These are phyloP conservation scores for Pelagia noctiluca DNA, from an alignment of 30 jellyfish, hydroid and myxozoan species.

Conservation along the genomic window DNA sequence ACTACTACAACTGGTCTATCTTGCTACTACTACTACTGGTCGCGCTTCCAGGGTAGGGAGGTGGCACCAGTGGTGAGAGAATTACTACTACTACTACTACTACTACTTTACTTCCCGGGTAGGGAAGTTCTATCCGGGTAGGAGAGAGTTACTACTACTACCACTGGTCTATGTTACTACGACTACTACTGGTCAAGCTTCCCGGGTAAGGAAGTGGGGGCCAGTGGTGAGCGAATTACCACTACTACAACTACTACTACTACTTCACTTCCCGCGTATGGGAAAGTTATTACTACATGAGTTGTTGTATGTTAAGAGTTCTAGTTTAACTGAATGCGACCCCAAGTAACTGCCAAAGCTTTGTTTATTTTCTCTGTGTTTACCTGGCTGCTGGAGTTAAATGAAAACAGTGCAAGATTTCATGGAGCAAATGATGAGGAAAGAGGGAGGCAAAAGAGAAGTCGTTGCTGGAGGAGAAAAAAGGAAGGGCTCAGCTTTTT, in stretches of 20 bases:
- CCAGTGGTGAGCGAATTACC: too few species aligned
- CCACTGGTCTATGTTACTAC: slow-evolving; percentile 9
- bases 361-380: slow-evolving; percentile 3
- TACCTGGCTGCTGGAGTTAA: slow-evolving; percentile 27
- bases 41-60: slow-evolving; percentile 9
- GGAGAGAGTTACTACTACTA: slow-evolving; percentile 32
- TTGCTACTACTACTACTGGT: neutral
- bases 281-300: neutral
- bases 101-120: slow-evolving; percentile 14
- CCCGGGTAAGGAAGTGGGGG: slow-evolving; percentile 6
- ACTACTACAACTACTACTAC: neutral
- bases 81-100: slow-evolving; percentile 16
- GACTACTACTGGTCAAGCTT: neutral
- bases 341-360: slow-evolving; percentile 38
- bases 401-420: too few species aligned
- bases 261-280: neutral
- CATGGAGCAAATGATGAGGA: too few species aligned
- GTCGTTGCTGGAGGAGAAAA: too few species aligned
- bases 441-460: too few species aligned
- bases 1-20: neutral
- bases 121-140: neutral
- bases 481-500: too few species aligned
- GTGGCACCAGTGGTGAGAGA: neutral
- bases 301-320: neutral
- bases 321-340: slow-evolving; percentile 11